Evolutionary conservation across 2,113 vertebrate genomes (phyloP).

Genomic region (Pogonocichla stellata): DNA sequence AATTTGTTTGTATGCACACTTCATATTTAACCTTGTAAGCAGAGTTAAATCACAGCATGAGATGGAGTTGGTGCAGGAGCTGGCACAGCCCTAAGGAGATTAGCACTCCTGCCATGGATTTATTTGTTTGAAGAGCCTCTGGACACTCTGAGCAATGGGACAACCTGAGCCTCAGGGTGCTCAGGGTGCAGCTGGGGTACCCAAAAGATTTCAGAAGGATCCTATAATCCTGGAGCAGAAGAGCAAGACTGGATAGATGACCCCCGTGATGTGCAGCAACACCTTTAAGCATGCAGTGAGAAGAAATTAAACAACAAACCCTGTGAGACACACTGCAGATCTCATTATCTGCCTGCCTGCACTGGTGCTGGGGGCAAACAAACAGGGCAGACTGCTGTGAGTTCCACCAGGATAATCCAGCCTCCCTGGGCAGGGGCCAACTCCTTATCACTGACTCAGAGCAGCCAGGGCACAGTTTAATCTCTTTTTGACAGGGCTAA

Average conservation of each 20-base stretch:
- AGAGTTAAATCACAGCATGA: background rate
- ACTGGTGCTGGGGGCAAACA: background rate
- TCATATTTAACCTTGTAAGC: background rate
- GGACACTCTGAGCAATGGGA: background rate
- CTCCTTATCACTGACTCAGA: background rate
- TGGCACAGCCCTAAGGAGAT: background rate
- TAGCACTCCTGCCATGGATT: accelerated
- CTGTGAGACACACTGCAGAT: background rate
- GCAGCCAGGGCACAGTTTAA: background rate
- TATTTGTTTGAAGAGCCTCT: background rate
- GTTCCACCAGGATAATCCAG: background rate
- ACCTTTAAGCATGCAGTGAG: background rate
- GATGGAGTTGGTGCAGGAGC: background rate
- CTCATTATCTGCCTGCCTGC: background rate
- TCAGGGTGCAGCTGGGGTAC: background rate
- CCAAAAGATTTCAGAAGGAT: background rate
- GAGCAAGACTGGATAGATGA: background rate
- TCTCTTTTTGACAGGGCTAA: background rate
- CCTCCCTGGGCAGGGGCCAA: background rate
- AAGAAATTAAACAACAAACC: background rate
- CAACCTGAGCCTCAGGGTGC: background rate
- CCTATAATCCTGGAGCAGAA: background rate
- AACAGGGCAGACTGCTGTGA: background rate
- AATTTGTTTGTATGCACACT: accelerated
- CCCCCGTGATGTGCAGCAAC: accelerated